Evolutionary conservation across 1,140 invertebrate species (phyloP), one percentile per base, ranked within the genome.

Genomic region (Trachelipus rathkii): DNA sequence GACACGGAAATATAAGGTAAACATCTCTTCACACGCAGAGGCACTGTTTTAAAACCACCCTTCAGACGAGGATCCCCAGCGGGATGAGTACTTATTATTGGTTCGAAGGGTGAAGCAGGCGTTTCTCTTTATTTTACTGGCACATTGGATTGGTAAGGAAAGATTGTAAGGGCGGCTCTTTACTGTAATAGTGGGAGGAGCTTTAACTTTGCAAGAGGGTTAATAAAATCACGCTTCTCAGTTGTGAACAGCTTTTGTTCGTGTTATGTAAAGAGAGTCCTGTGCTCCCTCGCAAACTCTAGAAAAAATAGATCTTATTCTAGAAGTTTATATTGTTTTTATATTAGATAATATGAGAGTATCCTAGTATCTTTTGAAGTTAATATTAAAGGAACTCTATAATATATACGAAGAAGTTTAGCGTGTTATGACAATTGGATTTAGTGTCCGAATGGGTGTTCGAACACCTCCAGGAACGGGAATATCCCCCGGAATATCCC

Each of bases 1-100:
- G 50, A 19, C 50, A 60, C 50, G 50, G 50, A 60, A 60, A 60
- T 60, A 60, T 60, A 60, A 60, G 50, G 50, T 60, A 60, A 60
- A 60, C 50, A 15, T 13, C 8, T 60, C 50, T 60, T 60, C 50
- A 60, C 50, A 60, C 50, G 50, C 50, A 60, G 50, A 60, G 50
- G 50, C 50, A 60, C 50, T 60, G 19, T 60, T 19, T 60, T 13
- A 60, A 19, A 19, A 33, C 33, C 50, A 13, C 11, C 50, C 50
- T 60, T 60, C 50, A 3, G 19, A 60, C 4, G 11, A 60, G 50
- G 50, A 60, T 60, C 19, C 19, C 19, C 19, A 19, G 50, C 8
- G 50, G 8, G 50, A 60, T 60, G 11, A 8, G 19, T 19, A 4
- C 50, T 1, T 60, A 13, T 19, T 8, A 60, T 60, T 60, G 50